Base-by-base conservation (phyloP, 64 coral and sea anemone species). In the Catalaphyllia jardinei region DNA sequence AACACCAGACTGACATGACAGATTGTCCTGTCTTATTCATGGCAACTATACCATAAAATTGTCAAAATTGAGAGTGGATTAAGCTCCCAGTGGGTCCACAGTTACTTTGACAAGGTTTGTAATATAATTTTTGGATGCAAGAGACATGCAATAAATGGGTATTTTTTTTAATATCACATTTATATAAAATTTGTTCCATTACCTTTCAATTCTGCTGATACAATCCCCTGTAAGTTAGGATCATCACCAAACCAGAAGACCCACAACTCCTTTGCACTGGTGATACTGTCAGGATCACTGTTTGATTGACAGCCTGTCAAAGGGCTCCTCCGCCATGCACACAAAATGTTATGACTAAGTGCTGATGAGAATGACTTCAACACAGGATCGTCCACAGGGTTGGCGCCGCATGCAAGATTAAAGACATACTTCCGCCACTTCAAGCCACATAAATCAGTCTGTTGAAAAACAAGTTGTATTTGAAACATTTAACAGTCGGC, bases 181-280 rank as follows among this genome's bases (percentile, higher is more conserved):
- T 29, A 15, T 11, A 88, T 13, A 60, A 73, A 57, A 14, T 0
- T 74, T 20, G 29, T 29, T 17, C 54, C 71, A 49, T 69, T 83
- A 95, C 97, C 97, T 95, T 88, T 95, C 61, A 99, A 80, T 76
- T 93, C 89, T 42, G 87, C 74, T 39, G 94, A 94, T 31, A 99
- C 91, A 77, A 99, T 99, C 72, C 94, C 91, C 61, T 83, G 88
- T 20, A 95, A 85, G 67, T 90, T 95, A 12, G 91, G 97, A 79
- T 99, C 97, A 86, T 99, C 97, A 24, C 97, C 97, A 95, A 93
- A 99, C 97, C 97, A 99, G 72, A 99, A 99, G 1, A 99, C 72
- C 97, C 97, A 99, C 31, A 99, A 88, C 85, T 99, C 97, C 42
- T 99, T 99, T 49, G 82, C 87, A 80, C 60, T 73, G 25, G 28